phyloP scores from a whole-genome alignment of 2,888 invertebrate genomes.

The Reticulitermes lucifugus region DNA sequence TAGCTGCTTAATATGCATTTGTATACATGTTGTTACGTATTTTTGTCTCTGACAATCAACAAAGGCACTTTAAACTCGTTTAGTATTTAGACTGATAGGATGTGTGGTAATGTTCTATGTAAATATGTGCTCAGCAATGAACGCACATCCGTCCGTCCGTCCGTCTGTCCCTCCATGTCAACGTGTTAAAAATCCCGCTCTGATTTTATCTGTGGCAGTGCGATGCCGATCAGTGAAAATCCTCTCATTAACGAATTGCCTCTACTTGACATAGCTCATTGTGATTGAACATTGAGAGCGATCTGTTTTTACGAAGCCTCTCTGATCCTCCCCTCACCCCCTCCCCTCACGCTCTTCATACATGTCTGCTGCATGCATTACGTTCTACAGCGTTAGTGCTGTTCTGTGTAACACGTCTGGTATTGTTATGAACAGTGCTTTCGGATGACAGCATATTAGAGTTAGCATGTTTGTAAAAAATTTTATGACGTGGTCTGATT shows the following conservation, averaged over 20 bases:
- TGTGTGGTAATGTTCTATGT: neutral
- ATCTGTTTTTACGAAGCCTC: neutral
- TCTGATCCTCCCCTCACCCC: neutral
- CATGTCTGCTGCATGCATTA: neutral
- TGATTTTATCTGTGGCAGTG: neutral
- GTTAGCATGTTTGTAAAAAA: neutral
- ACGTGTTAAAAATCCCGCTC: neutral
- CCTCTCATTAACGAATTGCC: constrained; percentile 22
- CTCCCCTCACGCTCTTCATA: neutral
- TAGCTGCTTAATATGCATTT: no score
- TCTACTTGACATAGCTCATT: constrained; percentile 24
- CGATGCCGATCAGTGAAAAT: neutral
- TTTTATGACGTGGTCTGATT: neutral
- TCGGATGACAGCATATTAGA: neutral
- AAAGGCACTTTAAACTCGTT: neutral
- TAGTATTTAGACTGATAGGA: neutral
- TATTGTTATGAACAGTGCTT: constrained; percentile 2
- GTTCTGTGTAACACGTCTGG: neutral
- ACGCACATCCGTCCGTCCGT: no score
- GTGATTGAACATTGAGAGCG: neutral
- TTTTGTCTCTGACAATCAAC: neutral
- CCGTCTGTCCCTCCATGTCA: neutral
- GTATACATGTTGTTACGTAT: no score
- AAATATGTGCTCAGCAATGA: neutral
- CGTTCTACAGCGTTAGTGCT: neutral